Conservation (phyloP, 2,797 vertebrate species). For the Bothrops alternatus region DNA sequence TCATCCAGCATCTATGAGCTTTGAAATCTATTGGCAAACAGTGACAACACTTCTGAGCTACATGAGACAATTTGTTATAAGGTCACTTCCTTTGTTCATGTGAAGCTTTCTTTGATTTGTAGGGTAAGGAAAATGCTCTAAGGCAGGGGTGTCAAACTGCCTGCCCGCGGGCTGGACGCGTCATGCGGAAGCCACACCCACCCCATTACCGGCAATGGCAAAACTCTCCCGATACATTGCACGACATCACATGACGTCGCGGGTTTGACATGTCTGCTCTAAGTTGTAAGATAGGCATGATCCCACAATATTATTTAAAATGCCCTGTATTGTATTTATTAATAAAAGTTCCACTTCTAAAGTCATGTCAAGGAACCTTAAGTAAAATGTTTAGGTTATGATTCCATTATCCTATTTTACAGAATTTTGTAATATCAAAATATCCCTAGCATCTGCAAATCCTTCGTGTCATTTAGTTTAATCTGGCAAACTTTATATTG, state of each 20-base stretch:
- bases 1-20: not conserved
- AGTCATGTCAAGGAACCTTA: not conserved
- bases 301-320: not conserved
- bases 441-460: not conserved
- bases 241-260: no score
- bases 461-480: not conserved
- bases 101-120: not conserved
- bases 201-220: no score
- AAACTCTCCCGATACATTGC: no score
- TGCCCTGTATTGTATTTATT: not conserved
- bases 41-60: not conserved
- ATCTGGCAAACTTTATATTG: not conserved
- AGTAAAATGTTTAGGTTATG: not conserved
- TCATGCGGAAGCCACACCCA: no score
- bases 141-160: no score
- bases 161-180: no score
- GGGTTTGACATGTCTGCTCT: not conserved
- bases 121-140: not conserved
- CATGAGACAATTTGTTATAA: not conserved
- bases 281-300: not conserved
- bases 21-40: not conserved
- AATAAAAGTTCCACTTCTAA: not conserved
- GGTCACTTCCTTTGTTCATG: not conserved
- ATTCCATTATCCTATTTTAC: not conserved
- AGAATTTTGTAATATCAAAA: not conserved